phyloP scores from a whole-genome alignment of 2,888 invertebrate genomes.

The Dryocosmus kuriphilus region DNA sequence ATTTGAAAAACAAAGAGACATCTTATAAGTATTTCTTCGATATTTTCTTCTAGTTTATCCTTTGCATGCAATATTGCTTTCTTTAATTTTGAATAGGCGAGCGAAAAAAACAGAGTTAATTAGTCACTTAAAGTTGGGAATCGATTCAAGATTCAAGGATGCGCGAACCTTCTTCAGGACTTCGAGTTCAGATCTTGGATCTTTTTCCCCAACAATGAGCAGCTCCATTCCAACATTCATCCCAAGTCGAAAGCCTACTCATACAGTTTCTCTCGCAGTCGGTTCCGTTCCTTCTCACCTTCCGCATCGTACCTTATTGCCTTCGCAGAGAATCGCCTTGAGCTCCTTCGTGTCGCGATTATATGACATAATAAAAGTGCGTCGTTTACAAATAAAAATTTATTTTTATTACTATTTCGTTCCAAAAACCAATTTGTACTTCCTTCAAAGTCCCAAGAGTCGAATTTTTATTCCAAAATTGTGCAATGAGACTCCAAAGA shows the following conservation, averaged over 20 bases:
- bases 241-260: slow-evolving; percentile 42
- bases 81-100: neutral
- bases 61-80: too few species aligned
- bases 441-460: too few species aligned
- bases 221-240: slow-evolving; percentile 43
- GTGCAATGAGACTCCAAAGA: too few species aligned
- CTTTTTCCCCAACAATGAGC: neutral
- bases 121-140: neutral
- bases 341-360: slow-evolving; percentile 48
- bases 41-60: too few species aligned
- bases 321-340: slow-evolving; percentile 40
- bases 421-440: too few species aligned
- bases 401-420: neutral
- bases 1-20: neutral
- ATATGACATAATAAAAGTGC: slow-evolving; percentile 12
- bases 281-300: slow-evolving; percentile 64
- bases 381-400: neutral
- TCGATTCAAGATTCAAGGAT: neutral
- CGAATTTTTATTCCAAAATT: too few species aligned
- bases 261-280: slow-evolving; percentile 58
- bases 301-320: slow-evolving; percentile 54
- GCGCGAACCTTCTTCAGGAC: neutral
- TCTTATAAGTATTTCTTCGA: neutral
- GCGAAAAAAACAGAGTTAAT: neutral
- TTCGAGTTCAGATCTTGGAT: neutral